phyloP scores from a whole-genome alignment of 2,113 vertebrate species.

The Entelurus aequoreus region DNA sequence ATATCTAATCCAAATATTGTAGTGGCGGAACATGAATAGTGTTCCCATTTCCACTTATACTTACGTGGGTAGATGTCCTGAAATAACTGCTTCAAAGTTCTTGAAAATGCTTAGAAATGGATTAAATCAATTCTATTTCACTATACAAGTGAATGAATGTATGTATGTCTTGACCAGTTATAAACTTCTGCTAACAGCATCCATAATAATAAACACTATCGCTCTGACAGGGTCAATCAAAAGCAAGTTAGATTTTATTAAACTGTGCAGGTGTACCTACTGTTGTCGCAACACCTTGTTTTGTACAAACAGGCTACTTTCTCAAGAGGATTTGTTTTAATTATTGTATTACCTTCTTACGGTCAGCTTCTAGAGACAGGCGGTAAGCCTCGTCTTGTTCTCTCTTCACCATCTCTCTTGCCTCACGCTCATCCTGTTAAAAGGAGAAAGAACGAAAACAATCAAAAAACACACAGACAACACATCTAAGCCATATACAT shows the following conservation, averaged over 20 bases:
- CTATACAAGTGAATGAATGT: too few relatives aligned
- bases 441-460: conserved; percentile 29
- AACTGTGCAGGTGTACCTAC: not conserved
- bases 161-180: too few relatives aligned
- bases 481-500: conserved; percentile 41
- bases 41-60: too few relatives aligned
- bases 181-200: too few relatives aligned
- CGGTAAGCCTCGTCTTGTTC: conserved; percentile 98
- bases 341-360: conserved; percentile 83
- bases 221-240: not conserved
- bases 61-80: too few relatives aligned
- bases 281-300: not conserved
- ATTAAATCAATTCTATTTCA: too few relatives aligned
- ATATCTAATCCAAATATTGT: too few relatives aligned
- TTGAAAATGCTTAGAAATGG: too few relatives aligned
- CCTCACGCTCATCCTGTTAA: conserved; percentile 91
- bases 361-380: conserved; percentile 94
- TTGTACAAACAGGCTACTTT: not conserved
- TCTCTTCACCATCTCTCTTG: conserved; percentile 94
- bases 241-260: not conserved
- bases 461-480: conserved; percentile 43
- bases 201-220: too few relatives aligned
- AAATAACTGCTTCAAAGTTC: too few relatives aligned
- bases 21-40: too few relatives aligned
- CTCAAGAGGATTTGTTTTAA: not conserved